phyloP scores from a whole-genome alignment of 2,888 invertebrate genomes.

The Cerceris rybyensis region DNA sequence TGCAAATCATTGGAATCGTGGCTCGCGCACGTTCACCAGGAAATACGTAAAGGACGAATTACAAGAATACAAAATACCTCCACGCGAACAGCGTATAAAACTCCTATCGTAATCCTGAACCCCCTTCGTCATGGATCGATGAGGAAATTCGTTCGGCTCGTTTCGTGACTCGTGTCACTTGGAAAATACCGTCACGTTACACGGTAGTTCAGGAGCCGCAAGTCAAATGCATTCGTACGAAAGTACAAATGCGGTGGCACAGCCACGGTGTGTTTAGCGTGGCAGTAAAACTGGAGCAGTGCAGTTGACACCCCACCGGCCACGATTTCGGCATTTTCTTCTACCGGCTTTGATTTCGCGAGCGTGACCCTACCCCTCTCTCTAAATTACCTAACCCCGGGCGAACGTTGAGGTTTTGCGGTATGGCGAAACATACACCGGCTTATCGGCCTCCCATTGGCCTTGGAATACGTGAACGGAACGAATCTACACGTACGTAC shows the following conservation, averaged over 20 bases:
- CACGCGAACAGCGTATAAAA: neutral
- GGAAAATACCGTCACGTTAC: conserved; percentile 17
- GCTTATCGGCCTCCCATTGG: conserved; percentile 8
- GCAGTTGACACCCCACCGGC: conserved; percentile 56
- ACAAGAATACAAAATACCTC: too few species aligned
- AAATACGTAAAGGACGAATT: too few species aligned
- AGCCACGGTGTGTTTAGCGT: conserved; percentile 39
- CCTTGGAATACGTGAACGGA: conserved; percentile 3
- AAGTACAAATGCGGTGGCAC: conserved; percentile 43
- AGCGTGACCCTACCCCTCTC: conserved; percentile 39
- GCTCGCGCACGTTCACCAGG: too few species aligned
- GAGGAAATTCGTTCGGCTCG: neutral
- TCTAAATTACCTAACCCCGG: conserved; percentile 63
- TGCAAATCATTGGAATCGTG: too few species aligned
- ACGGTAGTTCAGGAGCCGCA: conserved; percentile 1
- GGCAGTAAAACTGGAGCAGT: conserved; percentile 51
- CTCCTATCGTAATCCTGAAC: neutral
- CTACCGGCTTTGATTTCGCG: conserved; percentile 56
- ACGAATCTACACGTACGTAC: too few species aligned
- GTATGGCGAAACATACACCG: conserved; percentile 56
- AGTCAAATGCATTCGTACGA: conserved; percentile 54
- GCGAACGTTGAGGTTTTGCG: conserved; percentile 66
- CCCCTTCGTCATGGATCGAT: neutral
- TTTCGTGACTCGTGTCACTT: neutral
- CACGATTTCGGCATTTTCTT: conserved; percentile 59